These are phyloP conservation scores for Brachionus plicatilis DNA, from an alignment of 1,140 invertebrate genomes.

Conservation along the genomic window DNA sequence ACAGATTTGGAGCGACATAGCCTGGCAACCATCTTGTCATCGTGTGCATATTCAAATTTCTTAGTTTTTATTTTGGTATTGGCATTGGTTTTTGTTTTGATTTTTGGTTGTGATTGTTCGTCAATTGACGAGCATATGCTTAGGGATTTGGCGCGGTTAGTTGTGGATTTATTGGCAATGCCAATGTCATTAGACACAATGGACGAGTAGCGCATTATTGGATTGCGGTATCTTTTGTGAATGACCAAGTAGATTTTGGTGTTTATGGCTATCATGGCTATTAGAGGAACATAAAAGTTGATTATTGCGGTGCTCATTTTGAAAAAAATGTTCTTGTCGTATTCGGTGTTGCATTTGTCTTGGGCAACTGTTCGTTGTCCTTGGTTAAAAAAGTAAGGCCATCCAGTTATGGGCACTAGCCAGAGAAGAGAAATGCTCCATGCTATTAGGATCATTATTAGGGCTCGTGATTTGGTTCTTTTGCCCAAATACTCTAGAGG, in stretches of 20 bases:
- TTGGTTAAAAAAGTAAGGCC: constrained; percentile 46
- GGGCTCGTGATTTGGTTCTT: constrained; percentile 56
- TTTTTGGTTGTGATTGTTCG: not conserved
- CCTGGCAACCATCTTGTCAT: not conserved
- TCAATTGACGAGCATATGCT: not conserved
- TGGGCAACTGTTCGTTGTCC: constrained; percentile 46
- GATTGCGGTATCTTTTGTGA: constrained; percentile 13
- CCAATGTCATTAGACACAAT: not conserved
- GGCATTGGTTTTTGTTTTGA: not conserved
- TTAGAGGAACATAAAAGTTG: constrained; percentile 61
- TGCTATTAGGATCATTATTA: constrained; percentile 57
- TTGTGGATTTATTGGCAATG: not conserved
- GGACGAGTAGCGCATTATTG: constrained; percentile 8
- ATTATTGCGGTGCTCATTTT: constrained; percentile 58
- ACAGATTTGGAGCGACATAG: not conserved
- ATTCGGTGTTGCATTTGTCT: constrained; percentile 60
- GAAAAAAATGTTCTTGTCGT: constrained; percentile 58
- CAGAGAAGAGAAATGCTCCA: constrained; percentile 59
- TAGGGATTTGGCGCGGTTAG: not conserved
- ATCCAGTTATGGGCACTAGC: constrained; percentile 59
- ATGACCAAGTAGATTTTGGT: constrained; percentile 60
- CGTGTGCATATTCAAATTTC: no score
- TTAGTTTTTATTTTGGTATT: no score
- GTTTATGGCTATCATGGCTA: constrained; percentile 60
- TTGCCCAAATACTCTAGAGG: constrained; percentile 62